Evolutionary conservation across 2,113 vertebrate species (phyloP).

Genomic region (Pachycephala philippinensis): DNA sequence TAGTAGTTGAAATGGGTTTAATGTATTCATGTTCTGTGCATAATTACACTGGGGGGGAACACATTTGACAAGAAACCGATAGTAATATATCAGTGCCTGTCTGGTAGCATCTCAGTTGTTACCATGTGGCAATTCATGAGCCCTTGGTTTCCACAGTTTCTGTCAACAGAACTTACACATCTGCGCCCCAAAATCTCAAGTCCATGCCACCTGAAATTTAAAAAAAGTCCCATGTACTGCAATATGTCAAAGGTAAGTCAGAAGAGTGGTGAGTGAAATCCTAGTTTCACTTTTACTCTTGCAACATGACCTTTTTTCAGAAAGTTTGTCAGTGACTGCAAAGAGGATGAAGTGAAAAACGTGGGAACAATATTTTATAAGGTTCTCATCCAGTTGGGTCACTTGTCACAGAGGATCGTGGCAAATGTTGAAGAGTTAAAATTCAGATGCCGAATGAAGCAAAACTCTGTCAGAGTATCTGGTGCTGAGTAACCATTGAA

Average conservation of each 20-base stretch:
- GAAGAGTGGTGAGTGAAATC: neutral
- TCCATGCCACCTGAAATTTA: neutral
- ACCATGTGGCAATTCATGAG: neutral
- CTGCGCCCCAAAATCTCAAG: neutral
- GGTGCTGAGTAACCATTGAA: neutral
- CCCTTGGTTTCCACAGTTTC: neutral
- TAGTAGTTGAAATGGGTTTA: neutral
- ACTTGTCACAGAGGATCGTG: neutral
- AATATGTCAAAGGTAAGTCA: neutral
- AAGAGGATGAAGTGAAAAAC: neutral
- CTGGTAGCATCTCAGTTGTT: neutral
- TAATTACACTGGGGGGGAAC: neutral
- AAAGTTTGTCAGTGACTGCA: neutral
- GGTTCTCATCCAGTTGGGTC: neutral
- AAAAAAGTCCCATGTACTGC: neutral
- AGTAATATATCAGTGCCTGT: neutral
- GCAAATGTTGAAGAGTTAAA: neutral
- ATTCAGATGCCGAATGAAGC: neutral
- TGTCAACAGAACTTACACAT: neutral
- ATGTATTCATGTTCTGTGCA: neutral
- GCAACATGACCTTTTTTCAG: neutral
- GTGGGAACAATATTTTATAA: neutral
- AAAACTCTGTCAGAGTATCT: neutral
- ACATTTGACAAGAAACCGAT: conserved; percentile 38
- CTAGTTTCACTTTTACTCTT: neutral